Conservation (phyloP, 2,888 invertebrate genomes). For the Cinara cedri region DNA sequence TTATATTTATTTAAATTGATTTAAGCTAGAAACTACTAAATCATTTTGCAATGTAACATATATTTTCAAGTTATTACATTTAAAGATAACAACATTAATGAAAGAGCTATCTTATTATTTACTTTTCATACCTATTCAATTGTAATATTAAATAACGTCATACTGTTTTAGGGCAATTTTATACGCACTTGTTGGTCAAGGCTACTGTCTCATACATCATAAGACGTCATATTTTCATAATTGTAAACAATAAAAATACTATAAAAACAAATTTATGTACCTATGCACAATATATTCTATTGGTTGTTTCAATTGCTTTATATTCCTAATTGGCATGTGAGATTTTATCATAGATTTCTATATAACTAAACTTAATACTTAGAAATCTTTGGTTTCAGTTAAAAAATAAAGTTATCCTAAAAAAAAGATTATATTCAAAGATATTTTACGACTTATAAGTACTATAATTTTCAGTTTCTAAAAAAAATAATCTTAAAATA, state of each 20-base stretch:
- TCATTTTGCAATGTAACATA: conserved; percentile 1
- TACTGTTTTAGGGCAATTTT: conserved; percentile 16
- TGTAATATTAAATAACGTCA: conserved; percentile 14
- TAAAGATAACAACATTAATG: background rate
- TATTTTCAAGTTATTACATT: conserved; percentile 25
- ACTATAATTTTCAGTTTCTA: background rate
- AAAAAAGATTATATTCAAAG: background rate
- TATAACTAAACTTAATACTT: no score
- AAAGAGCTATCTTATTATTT: conserved; percentile 20
- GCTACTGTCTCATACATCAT: conserved; percentile 36
- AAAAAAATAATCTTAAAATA: no score
- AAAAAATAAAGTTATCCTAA: no score
- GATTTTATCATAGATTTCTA: no score
- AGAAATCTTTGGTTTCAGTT: no score
- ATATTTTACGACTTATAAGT: background rate
- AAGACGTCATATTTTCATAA: conserved; percentile 26
- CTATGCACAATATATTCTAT: no score
- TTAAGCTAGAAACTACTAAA: background rate
- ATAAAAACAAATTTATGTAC: conserved; percentile 20
- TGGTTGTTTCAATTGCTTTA: no score
- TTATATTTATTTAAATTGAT: background rate
- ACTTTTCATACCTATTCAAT: conserved; percentile 12
- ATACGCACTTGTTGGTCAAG: conserved; percentile 42
- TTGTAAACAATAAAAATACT: conserved; percentile 22
- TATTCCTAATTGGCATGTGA: conserved; percentile 18